Evolutionary conservation across 2,113 vertebrate genomes (phyloP), one percentile per base, ranked within the genome.

Genomic region (Rhipidura dahli): DNA sequence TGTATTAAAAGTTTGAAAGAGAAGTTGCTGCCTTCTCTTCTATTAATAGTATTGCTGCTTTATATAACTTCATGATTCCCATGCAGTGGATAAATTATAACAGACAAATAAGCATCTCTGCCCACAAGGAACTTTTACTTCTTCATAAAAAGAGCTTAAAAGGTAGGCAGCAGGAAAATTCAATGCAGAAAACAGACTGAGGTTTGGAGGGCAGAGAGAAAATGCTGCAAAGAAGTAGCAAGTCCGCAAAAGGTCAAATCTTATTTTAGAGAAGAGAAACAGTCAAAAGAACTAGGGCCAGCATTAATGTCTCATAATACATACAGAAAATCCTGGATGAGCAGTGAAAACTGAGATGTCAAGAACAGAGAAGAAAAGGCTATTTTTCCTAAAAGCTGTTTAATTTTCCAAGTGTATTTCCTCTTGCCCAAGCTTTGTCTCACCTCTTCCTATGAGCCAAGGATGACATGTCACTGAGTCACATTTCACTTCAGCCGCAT

Each of bases 71-170:
- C 24, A 31, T 35, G 63, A 81, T 80, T 90, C 90, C 37, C 60
- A 70, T 97, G 65, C 17, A 65, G 81, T 54, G 53, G 87, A 70
- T 88, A 89, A 96, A 91, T 88, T 92, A n/a, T 89, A 94, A 94
- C 68, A 90, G 92, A 93, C 77, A 97, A 97, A 94, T 83, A 95
- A 94, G 64, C 76, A 83, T 81, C 64, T 90, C 81, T 94, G 75
- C 93, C 95, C 90, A 96, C 66, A 79, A 93, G 70, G 92, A 96
- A 84, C 44, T 95, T 84, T 65, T 92, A 90, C 35, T 95, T 94
- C 61, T 89, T 35, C 68, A 87, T 65, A 91, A 89, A 85, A 94
- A 79, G 51, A 76, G 77, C 60, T 45, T 44, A 93, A 87, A 92
- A 63, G 50, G 78, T 75, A 57, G 6, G 49, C 14, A 90, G 45